Evolutionary conservation across 2,113 vertebrate genomes (phyloP).

Genomic region (Corythornis madagascariensis): DNA sequence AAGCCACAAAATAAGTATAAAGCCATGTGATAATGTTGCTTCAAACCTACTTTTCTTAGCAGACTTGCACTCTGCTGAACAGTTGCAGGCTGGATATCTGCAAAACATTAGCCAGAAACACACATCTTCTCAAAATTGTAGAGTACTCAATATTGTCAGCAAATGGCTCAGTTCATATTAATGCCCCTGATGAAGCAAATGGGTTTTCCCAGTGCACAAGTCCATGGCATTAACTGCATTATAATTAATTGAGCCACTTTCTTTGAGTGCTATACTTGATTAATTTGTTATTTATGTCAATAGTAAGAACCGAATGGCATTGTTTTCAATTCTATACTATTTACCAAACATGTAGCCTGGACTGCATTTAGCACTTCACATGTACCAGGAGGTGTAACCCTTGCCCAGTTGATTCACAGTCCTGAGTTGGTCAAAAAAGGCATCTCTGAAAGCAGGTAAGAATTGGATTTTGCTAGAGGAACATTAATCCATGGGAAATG

Average conservation of each 20-base stretch:
- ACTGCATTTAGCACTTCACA: neutral
- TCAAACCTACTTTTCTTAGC: neutral
- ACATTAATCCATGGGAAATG: neutral
- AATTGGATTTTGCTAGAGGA: neutral
- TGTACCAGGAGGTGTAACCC: neutral
- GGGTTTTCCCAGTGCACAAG: neutral
- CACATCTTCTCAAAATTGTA: neutral
- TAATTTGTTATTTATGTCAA: neutral
- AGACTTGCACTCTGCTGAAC: neutral
- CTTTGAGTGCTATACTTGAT: neutral
- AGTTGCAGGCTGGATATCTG: neutral
- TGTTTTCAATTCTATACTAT: neutral
- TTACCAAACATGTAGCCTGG: neutral
- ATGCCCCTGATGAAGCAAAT: neutral
- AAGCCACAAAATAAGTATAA: neutral
- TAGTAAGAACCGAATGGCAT: neutral
- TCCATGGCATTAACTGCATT: neutral
- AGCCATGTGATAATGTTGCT: neutral
- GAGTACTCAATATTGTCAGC: neutral
- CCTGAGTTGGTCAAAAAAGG: neutral
- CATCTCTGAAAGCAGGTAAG: neutral
- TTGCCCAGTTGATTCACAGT: neutral
- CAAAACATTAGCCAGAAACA: constrained; percentile 5
- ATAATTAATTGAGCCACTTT: constrained; percentile 17
- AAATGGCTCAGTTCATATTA: neutral